Percentiles rank a stretch among this genome's conserved stretches.
These are phyloP conservation scores for Hemicentrotus pulcherrimus DNA, from an alignment of 35 echinoderm and acorn worm genomes.

Conservation along the genomic window DNA sequence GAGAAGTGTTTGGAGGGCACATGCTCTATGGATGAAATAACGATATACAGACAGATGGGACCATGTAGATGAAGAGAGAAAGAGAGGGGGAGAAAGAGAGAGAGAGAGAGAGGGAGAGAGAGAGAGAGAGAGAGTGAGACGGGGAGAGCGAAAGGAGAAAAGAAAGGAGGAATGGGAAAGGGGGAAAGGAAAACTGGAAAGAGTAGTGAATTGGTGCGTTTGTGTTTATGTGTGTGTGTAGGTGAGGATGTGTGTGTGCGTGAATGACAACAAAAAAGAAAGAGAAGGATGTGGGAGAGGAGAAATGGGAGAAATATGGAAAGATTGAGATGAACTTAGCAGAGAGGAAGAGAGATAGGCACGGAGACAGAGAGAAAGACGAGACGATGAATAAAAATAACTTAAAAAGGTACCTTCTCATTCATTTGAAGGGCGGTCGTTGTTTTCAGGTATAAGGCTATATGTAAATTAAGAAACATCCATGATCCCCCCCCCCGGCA, in stretches of 20 bases:
- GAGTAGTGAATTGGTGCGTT: too few relatives aligned
- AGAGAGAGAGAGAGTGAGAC: not conserved
- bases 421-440: not conserved
- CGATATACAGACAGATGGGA: too few relatives aligned
- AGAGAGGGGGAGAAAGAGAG: not conserved
- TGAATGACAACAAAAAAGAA: too few relatives aligned
- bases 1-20: too few relatives aligned
- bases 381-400: not conserved
- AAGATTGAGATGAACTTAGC: not conserved
- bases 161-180: too few relatives aligned
- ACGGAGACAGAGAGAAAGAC: not conserved
- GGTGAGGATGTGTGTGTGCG: too few relatives aligned
- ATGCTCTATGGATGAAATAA: too few relatives aligned
- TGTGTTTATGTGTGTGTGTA: too few relatives aligned
- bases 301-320: too few relatives aligned
- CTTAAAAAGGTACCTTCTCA: not conserved
- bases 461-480: not conserved
- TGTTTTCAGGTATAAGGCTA: too few relatives aligned
- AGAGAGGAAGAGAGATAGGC: not conserved
- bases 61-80: not conserved
- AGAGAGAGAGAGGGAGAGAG: not conserved
- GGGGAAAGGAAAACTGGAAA: too few relatives aligned
- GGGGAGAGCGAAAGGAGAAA: not conserved
- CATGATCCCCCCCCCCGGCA: not conserved
- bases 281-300: too few relatives aligned